Evolutionary conservation across 1,140 invertebrate genomes (phyloP).

Genomic region (Diorhabda carinulata): DNA sequence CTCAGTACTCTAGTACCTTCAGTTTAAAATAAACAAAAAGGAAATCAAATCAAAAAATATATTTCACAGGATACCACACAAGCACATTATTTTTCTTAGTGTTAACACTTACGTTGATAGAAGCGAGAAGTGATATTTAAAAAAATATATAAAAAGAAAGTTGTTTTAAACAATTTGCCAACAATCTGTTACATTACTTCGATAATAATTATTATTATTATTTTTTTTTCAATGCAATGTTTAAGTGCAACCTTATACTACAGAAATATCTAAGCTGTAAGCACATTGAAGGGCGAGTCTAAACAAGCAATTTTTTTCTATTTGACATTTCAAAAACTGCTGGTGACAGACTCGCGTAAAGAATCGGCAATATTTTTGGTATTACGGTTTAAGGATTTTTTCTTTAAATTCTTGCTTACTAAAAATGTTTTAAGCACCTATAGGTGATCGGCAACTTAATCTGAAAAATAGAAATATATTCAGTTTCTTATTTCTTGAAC

Average conservation of each 20-base stretch:
- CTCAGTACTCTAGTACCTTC: neutral
- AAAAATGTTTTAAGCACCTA: slow-evolving; percentile 17
- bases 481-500: no score
- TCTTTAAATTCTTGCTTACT: slow-evolving; percentile 10
- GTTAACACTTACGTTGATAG: neutral
- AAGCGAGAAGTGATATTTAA: neutral
- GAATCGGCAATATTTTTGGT: slow-evolving; percentile 42
- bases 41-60: no score
- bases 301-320: slow-evolving; percentile 11
- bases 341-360: slow-evolving; percentile 28
- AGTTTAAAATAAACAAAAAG: neutral
- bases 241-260: slow-evolving; percentile 43
- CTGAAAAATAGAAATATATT: slow-evolving; percentile 22
- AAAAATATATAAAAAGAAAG: no score
- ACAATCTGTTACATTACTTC: slow-evolving; percentile 28
- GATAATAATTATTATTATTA: slow-evolving; percentile 30
- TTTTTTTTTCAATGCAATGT: slow-evolving; percentile 13
- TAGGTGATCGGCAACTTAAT: slow-evolving; percentile 19
- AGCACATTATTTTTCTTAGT: neutral
- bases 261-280: slow-evolving; percentile 44
- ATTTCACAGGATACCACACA: neutral
- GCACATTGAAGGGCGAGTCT: slow-evolving; percentile 33
- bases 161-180: neutral
- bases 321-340: slow-evolving; percentile 3
- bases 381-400: slow-evolving; percentile 23